phyloP scores from a whole-genome alignment of 2,797 vertebrate species.

The Chlorospingus flavigularis region DNA sequence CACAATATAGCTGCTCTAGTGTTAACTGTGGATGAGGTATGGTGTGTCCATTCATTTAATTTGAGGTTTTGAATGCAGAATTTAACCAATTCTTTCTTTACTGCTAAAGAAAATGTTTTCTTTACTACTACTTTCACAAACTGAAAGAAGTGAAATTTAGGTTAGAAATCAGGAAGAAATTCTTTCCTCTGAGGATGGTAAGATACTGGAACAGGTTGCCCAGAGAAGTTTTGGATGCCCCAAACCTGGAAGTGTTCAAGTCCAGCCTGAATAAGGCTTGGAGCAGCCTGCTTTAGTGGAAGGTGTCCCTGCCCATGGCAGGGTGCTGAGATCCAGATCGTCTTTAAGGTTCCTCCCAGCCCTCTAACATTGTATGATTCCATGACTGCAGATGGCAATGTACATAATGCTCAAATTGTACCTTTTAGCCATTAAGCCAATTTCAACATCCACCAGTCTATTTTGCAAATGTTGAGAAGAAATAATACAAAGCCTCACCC shows the following conservation, averaged over 20 bases:
- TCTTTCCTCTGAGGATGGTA: not conserved
- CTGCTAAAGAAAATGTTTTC: not conserved
- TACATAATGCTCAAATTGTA: not conserved
- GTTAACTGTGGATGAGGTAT: fast-evolving
- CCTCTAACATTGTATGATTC: not conserved
- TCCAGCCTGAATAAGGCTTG: not conserved
- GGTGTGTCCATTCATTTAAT: not conserved
- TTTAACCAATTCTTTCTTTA: not conserved
- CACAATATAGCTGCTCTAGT: not conserved
- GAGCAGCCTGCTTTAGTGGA: not conserved
- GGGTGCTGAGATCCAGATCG: not conserved
- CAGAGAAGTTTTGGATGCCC: not conserved
- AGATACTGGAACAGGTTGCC: not conserved
- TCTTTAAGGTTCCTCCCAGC: not conserved
- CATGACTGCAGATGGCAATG: not conserved
- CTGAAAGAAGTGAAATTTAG: not conserved
- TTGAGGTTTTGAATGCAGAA: not conserved
- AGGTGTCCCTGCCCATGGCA: not conserved
- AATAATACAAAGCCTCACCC: not conserved
- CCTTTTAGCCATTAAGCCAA: not conserved
- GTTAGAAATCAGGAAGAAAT: not conserved
- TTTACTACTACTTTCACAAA: not conserved
- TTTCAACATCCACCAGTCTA: not conserved
- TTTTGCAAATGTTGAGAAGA: not conserved
- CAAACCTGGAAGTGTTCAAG: not conserved